These are phyloP conservation scores for Quadroppia sp. DNA, from an alignment of 2,888 invertebrate genomes.

Conservation along the genomic window DNA sequence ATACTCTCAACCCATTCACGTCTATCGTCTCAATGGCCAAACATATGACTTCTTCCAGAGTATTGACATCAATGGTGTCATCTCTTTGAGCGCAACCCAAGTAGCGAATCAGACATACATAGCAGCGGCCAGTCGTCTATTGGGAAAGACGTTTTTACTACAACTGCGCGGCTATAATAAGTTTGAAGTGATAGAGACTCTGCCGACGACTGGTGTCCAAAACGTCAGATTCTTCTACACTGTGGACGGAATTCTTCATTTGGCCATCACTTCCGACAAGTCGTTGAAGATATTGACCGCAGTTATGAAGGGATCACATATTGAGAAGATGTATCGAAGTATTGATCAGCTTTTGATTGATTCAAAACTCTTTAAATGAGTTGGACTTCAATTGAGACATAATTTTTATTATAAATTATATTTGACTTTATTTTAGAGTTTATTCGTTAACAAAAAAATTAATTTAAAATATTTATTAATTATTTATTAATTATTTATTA, in stretches of 20 bases:
- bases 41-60: conserved; percentile 13
- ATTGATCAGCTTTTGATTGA: conserved; percentile 5
- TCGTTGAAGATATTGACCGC: conserved; percentile 33
- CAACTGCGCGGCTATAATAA: conserved; percentile 30
- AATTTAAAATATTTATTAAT: too few species aligned
- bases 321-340: background rate
- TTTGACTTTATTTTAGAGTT: too few species aligned
- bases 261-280: conserved; percentile 26
- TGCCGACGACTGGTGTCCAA: conserved; percentile 32
- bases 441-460: too few species aligned
- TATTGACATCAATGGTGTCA: conserved; percentile 30
- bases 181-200: conserved; percentile 29
- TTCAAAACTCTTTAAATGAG: background rate
- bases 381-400: too few species aligned
- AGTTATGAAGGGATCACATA: conserved; percentile 32
- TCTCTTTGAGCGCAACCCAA: background rate
- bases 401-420: too few species aligned
- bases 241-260: conserved; percentile 6
- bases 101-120: conserved; percentile 29
- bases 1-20: conserved; percentile 22
- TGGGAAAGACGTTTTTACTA: conserved; percentile 30
- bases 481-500: too few species aligned
- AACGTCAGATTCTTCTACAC: conserved; percentile 35
- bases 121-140: conserved; percentile 29
- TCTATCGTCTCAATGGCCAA: conserved; percentile 14